These are phyloP conservation scores for Saxicola maurus DNA, from an alignment of 2,797 vertebrate genomes.

Conservation along the genomic window DNA sequence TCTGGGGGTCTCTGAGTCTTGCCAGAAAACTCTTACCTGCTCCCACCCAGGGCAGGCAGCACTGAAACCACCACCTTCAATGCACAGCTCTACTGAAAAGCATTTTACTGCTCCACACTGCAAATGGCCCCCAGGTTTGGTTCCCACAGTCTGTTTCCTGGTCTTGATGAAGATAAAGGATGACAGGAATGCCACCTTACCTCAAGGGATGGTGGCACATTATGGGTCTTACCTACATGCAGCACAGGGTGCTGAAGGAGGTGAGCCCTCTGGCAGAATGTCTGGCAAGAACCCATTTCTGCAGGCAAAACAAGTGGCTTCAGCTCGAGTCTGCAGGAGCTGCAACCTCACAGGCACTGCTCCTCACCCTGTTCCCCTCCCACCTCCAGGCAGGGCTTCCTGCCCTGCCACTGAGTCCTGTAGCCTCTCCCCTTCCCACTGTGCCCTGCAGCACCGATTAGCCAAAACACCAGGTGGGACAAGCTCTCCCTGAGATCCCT, in stretches of 20 bases:
- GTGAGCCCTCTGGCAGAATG: background rate
- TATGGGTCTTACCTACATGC: background rate
- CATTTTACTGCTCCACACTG: background rate
- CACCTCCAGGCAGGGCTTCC: no score
- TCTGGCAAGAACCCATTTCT: background rate
- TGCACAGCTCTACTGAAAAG: background rate
- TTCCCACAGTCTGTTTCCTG: background rate
- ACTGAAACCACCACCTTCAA: background rate
- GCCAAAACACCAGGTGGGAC: background rate
- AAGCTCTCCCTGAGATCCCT: background rate
- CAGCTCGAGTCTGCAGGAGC: background rate
- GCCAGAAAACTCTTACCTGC: background rate
- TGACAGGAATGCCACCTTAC: background rate
- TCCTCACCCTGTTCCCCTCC: background rate
- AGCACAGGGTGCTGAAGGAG: background rate
- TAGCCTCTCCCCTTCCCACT: background rate
- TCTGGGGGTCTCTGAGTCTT: background rate
- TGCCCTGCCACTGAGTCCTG: background rate
- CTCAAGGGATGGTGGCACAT: fast-evolving
- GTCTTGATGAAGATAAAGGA: background rate
- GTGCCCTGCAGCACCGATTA: background rate
- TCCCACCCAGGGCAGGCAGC: background rate
- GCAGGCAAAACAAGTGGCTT: background rate
- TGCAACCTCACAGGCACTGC: background rate
- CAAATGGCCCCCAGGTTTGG: background rate